Percentiles rank a stretch among this genome's conserved stretches.
phyloP scores from a whole-genome alignment of 2,888 invertebrate genomes.

The Odontothrips loti region DNA sequence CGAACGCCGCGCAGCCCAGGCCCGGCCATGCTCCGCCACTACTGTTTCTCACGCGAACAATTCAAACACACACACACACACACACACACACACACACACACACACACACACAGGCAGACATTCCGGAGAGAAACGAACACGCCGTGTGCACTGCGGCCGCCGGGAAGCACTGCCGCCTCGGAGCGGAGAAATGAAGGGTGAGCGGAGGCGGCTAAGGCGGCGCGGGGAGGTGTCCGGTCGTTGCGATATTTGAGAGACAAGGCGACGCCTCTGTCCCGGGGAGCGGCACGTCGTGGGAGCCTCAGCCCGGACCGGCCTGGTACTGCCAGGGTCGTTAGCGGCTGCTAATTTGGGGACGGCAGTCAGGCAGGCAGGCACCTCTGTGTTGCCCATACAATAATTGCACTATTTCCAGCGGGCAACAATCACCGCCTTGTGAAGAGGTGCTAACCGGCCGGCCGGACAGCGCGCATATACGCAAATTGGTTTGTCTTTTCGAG shows the following conservation, averaged over 20 bases:
- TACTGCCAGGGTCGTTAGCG: not conserved
- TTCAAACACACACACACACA: conserved; percentile 1
- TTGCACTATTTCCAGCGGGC: not conserved
- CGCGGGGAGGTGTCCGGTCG: not conserved
- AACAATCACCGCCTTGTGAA: not conserved
- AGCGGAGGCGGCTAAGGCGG: too few species aligned
- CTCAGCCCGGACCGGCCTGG: too few species aligned
- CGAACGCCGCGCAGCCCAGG: too few species aligned
- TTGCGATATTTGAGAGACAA: too few species aligned
- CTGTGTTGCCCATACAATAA: not conserved
- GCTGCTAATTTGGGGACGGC: not conserved
- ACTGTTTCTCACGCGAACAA: conserved; percentile 22
- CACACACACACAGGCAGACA: not conserved
- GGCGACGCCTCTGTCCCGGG: not conserved
- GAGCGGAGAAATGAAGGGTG: too few species aligned
- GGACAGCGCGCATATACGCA: not conserved
- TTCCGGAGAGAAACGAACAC: not conserved
- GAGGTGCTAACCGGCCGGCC: not conserved
- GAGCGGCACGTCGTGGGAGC: not conserved
- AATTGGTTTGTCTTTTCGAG: not conserved
- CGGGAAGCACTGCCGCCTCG: too few species aligned
- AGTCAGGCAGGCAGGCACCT: too few species aligned
- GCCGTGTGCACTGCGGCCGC: not conserved
- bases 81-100: conserved; percentile 4
- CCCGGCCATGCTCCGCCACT: too few species aligned